Evolutionary conservation across 2,797 vertebrate genomes (phyloP).

Genomic region (Neosilurus hyrtlii): DNA sequence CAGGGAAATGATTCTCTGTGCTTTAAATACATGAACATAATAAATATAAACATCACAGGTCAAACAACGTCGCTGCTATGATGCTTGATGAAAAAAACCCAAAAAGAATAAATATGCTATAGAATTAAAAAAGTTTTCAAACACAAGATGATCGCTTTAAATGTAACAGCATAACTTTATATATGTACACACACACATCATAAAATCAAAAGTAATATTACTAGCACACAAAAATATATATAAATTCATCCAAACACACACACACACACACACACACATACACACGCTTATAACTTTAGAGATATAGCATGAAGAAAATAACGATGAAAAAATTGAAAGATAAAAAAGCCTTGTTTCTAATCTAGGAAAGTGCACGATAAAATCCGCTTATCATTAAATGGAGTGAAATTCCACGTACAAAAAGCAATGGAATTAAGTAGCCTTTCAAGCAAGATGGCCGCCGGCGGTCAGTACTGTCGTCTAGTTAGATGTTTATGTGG

Average conservation of each 20-base stretch:
- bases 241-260: neutral
- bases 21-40: constrained; percentile 8
- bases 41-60: constrained; percentile 14
- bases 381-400: too few relatives aligned
- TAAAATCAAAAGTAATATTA: neutral
- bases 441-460: too few relatives aligned
- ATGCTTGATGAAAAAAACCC: neutral
- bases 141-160: neutral
- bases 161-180: neutral
- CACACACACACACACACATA: neutral
- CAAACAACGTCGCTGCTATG: neutral
- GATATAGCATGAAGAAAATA: neutral
- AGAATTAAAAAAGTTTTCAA: neutral
- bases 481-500: neutral
- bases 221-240: neutral
- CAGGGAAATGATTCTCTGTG: constrained; percentile 10
- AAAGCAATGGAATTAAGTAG: neutral
- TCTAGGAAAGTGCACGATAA: neutral
- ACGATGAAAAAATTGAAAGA: neutral
- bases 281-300: neutral
- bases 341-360: neutral
- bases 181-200: neutral
- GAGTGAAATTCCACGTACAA: neutral
- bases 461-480: neutral
- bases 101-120: neutral